Evolutionary conservation across 2,888 invertebrate species (phyloP), one percentile per base, ranked within the genome.

Genomic region (Campoplex nolae): DNA sequence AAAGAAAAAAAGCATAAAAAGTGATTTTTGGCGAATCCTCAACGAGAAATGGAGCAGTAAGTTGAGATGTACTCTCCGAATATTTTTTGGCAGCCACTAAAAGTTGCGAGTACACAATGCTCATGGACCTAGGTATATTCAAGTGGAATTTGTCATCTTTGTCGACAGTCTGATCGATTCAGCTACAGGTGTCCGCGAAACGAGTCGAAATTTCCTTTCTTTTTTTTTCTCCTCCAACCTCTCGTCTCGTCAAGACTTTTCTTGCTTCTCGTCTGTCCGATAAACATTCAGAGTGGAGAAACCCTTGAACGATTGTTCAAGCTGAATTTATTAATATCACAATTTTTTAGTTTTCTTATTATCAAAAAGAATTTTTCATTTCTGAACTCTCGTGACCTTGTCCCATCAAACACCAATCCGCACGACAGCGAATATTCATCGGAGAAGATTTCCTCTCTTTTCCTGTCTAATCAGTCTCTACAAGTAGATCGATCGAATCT

Each of bases 161-260:
- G 54, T 70, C 42, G 35, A 38, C 75, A 58, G 86, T 76, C 89
- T 88, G 90, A 93, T 93, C 93, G 89, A 93, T 92, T 91, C 92
- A 92, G 93, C 93, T 92, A 93, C 93, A 93, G 93, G 93, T 93
- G 93, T 93, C 91, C 89, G 89, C 91, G 90, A 89, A 86, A 82
- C 84, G 82, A 88, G 71, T 48, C 18, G 51, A n/a, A 32, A 3
- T n/a, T 35, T 48, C 65, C 16, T 58, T 76, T 7, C 23, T 23
- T 23, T 23, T 23, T 23, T 23, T 23, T 23, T 23, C 23, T 23
- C 23, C 23, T 23, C 23, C 23, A 23, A 23, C 23, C 23, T 23
- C 23, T 23, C n/a, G 23, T 23, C 23, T 56, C n/a, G n/a, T 2
- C 48, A 3, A 48, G 3, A 3, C 16, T 48, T 48, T 48, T 54